Evolutionary conservation across 1,140 invertebrate genomes (phyloP).

Genomic region (Heliconius congener): DNA sequence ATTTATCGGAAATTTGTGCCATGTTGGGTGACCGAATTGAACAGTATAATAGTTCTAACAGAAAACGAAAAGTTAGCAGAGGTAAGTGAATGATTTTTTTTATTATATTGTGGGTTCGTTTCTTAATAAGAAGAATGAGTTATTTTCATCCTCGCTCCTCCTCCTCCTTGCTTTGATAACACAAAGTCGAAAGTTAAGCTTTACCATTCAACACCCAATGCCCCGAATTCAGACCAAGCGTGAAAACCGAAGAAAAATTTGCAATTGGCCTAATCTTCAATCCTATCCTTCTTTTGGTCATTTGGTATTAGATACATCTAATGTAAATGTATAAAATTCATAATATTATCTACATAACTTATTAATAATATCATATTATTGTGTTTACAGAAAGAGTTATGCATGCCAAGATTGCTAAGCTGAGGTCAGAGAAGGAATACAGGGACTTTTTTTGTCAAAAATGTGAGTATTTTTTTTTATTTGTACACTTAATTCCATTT

Average conservation of each 20-base stretch:
- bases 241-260: too few species aligned
- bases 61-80: constrained; percentile 3
- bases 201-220: too few species aligned
- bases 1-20: constrained; percentile 25
- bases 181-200: too few species aligned
- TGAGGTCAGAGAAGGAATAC: not conserved
- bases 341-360: too few species aligned
- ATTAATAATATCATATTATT: not conserved
- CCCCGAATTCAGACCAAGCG: too few species aligned
- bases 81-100: not conserved
- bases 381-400: not conserved
- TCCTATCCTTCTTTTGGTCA: too few species aligned
- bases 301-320: not conserved
- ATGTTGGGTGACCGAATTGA: constrained; percentile 27
- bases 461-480: not conserved
- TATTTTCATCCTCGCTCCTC: too few species aligned
- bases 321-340: not conserved
- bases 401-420: not conserved
- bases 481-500: too few species aligned
- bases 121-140: too few species aligned
- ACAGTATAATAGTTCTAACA: constrained; percentile 6
- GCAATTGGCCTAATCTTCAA: too few species aligned
- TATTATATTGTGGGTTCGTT: too few species aligned
- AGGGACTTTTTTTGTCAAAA: not conserved
- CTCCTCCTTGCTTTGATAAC: too few species aligned